These are phyloP conservation scores for Machaerirhynchus nigripectus DNA, from an alignment of 2,113 vertebrate genomes.

Conservation along the genomic window DNA sequence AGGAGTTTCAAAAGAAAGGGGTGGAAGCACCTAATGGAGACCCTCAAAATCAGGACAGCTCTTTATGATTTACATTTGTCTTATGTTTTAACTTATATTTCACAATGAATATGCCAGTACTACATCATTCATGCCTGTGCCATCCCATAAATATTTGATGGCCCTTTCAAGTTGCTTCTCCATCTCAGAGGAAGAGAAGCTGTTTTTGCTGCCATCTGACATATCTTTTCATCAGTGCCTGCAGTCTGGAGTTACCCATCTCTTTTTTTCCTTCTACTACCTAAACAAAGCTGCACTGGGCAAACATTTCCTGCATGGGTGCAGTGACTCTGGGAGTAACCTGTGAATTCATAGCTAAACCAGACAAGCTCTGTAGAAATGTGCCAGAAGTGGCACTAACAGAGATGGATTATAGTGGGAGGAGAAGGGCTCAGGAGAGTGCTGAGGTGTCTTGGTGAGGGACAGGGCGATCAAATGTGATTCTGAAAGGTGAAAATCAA, in stretches of 20 bases:
- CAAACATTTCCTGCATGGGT: not conserved
- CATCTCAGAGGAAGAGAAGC: not conserved
- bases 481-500: not conserved
- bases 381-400: not conserved
- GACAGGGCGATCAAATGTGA: not conserved
- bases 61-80: not conserved
- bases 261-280: not conserved
- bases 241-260: not conserved
- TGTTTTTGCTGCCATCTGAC: not conserved
- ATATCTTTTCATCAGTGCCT: not conserved
- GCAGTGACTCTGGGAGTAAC: not conserved
- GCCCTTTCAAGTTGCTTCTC: not conserved
- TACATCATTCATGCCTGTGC: not conserved
- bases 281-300: not conserved
- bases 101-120: not conserved
- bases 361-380: not conserved
- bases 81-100: not conserved
- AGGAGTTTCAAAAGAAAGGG: not conserved
- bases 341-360: not conserved
- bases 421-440: not conserved
- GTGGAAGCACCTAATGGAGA: not conserved
- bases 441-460: not conserved
- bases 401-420: not conserved
- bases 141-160: conserved; percentile 38
- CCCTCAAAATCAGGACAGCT: not conserved